phyloP scores from a whole-genome alignment of 35 echinoderm and acorn worm species.

The Ophiothrix spiculata region DNA sequence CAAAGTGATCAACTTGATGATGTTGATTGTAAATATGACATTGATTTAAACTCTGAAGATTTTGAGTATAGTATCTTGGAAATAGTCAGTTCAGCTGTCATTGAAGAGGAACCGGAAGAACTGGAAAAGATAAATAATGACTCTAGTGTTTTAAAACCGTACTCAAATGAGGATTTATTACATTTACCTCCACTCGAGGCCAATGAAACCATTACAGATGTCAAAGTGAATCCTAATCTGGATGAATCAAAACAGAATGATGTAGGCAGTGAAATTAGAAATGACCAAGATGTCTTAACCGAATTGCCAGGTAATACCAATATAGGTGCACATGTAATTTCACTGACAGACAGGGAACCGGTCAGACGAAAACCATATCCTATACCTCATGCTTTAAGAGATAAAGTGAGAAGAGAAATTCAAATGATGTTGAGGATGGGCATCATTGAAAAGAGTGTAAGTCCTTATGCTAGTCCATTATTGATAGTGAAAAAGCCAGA shows the following conservation, averaged over 20 bases:
- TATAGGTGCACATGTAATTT: constrained; percentile 31
- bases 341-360: constrained; percentile 32
- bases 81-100: constrained; percentile 16
- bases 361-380: constrained; percentile 56
- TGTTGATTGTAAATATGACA: not conserved
- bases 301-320: constrained; percentile 44
- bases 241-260: too few relatives aligned
- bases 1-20: too few relatives aligned
- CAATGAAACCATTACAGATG: not conserved
- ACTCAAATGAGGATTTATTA: constrained; percentile 15
- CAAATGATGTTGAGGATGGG: constrained; percentile 21
- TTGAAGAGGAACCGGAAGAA: constrained; percentile 19
- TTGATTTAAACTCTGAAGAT: not conserved
- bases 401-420: constrained; percentile 41
- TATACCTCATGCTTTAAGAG: constrained; percentile 48
- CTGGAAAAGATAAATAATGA: not conserved
- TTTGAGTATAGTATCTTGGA: not conserved
- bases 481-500: constrained; percentile 55
- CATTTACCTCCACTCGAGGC: not conserved
- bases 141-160: not conserved
- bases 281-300: constrained; percentile 37
- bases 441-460: constrained; percentile 21
- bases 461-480: constrained; percentile 57
- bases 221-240: not conserved
- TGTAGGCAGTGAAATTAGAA: too few relatives aligned